These are phyloP conservation scores for Melinaea menophilus DNA, from an alignment of 2,888 invertebrate species.

Conservation along the genomic window DNA sequence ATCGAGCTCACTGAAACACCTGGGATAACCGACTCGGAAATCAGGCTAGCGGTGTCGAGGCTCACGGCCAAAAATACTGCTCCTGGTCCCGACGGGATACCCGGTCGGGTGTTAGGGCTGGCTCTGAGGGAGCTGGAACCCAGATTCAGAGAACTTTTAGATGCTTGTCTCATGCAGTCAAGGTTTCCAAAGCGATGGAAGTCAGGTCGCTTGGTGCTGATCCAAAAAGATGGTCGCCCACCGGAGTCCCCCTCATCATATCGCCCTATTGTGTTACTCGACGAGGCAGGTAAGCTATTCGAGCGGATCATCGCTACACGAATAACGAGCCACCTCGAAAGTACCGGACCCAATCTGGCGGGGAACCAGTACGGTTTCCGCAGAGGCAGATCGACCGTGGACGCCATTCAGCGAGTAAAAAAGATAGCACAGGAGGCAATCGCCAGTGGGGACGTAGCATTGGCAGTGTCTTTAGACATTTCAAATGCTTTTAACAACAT, in stretches of 20 bases:
- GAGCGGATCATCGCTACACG: slow-evolving; percentile 27
- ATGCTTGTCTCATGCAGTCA: not conserved
- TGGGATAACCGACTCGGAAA: slow-evolving; percentile 1
- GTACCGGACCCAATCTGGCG: slow-evolving; percentile 20
- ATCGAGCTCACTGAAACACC: too few relatives aligned
- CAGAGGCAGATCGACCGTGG: slow-evolving; percentile 20
- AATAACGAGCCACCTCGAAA: slow-evolving; percentile 15
- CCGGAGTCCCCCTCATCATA: slow-evolving; percentile 3
- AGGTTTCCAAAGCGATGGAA: slow-evolving; percentile 20
- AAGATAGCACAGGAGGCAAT: slow-evolving; percentile 13
- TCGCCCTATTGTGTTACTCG: too few relatives aligned
- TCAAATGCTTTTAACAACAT: slow-evolving; percentile 35
- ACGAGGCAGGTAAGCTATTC: slow-evolving; percentile 3
- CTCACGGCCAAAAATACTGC: not conserved
- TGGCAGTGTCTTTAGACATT: slow-evolving; percentile 34
- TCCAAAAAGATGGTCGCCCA: slow-evolving; percentile 20
- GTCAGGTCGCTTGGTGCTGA: slow-evolving; percentile 18
- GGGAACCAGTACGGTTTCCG: not conserved
- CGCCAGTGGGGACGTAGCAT: slow-evolving; percentile 22
- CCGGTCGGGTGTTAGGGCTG: too few relatives aligned
- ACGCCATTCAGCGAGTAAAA: slow-evolving; percentile 16
- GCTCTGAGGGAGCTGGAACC: too few relatives aligned
- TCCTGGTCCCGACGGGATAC: too few relatives aligned
- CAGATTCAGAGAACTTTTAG: too few relatives aligned
- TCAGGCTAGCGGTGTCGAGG: not conserved